phyloP scores from a whole-genome alignment of 2,113 vertebrate species.

The Gallinago jamesoni region DNA sequence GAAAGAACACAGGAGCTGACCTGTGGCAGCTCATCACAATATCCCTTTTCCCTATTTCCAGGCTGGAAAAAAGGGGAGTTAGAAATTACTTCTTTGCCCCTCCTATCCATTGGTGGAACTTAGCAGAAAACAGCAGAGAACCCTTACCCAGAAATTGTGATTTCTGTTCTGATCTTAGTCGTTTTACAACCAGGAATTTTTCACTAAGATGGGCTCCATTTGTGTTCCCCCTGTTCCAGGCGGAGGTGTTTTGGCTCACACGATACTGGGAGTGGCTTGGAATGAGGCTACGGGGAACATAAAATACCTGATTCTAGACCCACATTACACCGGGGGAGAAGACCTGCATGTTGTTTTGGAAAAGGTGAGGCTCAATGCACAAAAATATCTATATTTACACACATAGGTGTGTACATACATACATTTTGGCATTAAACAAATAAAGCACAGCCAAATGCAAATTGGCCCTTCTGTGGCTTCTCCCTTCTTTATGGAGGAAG shows the following conservation, averaged over 20 bases:
- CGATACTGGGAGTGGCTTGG: conserved; percentile 94
- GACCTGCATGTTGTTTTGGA: conserved; percentile 89
- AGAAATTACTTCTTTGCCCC: not conserved
- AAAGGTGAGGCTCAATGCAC: conserved; percentile 79
- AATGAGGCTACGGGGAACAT: conserved; percentile 90
- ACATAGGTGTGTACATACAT: not conserved
- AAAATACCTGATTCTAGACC: conserved; percentile 92
- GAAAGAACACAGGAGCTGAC: not conserved
- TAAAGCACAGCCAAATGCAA: not conserved
- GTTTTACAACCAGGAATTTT: not conserved
- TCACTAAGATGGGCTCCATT: not conserved
- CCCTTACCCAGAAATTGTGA: not conserved
- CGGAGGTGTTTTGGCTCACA: conserved; percentile 94
- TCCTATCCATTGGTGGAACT: not conserved
- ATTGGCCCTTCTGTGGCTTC: rapidly evolving
- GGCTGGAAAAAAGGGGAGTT: not conserved
- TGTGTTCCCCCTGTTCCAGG: conserved; percentile 71
- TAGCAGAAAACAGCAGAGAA: not conserved
- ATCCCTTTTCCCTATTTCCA: not conserved
- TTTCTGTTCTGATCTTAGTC: not conserved
- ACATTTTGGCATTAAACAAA: not conserved
- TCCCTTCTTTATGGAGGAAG: not conserved
- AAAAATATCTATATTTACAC: not conserved
- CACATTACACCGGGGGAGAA: conserved; percentile 95
- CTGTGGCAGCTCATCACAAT: not conserved